A percentile compares a stretch with the other conserved stretches of the same genome.
Evolutionary conservation across 2,797 vertebrate genomes (phyloP).

Genomic region (Heteromormyrus szaboi): DNA sequence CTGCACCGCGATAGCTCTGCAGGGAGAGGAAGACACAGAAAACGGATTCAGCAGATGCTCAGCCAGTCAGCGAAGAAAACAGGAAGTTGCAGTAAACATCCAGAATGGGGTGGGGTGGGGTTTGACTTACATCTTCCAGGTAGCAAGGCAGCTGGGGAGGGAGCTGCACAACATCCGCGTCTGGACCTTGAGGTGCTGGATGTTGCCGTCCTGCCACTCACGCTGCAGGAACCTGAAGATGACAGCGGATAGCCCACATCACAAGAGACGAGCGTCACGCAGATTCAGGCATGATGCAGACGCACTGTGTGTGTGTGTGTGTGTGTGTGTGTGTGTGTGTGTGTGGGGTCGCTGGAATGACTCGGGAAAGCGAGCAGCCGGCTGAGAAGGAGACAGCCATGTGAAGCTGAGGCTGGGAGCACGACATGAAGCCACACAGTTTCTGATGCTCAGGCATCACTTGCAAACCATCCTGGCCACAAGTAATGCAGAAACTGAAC

Average conservation of each 20-base stretch:
- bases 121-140: conserved; percentile 88
- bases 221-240: conserved; percentile 79
- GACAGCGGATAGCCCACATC: conserved; percentile 43
- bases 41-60: conserved; percentile 16
- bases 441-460: neutral
- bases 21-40: conserved; percentile 45
- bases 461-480: neutral
- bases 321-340: neutral
- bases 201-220: conserved; percentile 82
- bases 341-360: neutral
- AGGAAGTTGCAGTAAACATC: neutral
- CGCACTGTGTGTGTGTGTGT: neutral
- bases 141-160: conserved; percentile 79
- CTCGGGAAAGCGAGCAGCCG: neutral
- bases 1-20: conserved; percentile 87
- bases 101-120: neutral
- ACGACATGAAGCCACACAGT: neutral
- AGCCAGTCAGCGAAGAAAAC: conserved; percentile 40
- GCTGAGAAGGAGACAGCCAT: neutral
- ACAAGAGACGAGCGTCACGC: conserved; percentile 32
- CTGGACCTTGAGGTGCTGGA: conserved; percentile 87
- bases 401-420: neutral
- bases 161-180: conserved; percentile 81
- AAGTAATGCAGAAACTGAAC: neutral
- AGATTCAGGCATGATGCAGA: neutral